Evolutionary conservation across 1,140 invertebrate species (phyloP), one percentile per base, ranked within the genome.

Genomic region (Potamilus streckersoni): DNA sequence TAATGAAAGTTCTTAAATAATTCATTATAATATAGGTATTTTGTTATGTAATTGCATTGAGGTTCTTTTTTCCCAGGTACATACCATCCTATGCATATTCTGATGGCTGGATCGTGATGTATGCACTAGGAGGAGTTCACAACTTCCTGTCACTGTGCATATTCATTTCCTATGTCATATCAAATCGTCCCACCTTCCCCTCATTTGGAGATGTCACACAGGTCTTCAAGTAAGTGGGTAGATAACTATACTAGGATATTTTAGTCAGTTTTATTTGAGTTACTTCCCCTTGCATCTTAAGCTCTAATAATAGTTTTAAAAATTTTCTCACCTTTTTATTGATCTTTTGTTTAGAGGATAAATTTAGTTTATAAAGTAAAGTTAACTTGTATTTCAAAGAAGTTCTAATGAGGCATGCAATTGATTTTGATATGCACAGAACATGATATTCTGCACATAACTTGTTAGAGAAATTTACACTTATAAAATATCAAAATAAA

Each of bases 141-240:
- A 88, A 87, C 64, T 62, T 88, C n/a, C 69, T 88, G 61, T 85
- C 80, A 17, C 66, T 86, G 1, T 72, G 70, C 58, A 78, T 89
- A 17, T 71, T 88, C 60, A 73, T 88, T 69, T 87, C 83, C 57
- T 89, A 85, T 78, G 83, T 88, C 74, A 71, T 89, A 17, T 84
- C 85, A 60, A 88, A 89, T 77, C 83, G 82, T 61, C 87, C 88
- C 15, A 78, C 78, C 8, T 78, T 85, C 56, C 84, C 83, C 1
- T 62, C 63, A 8, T 66, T 63, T 16, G 57, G 27, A 27, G 74
- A 80, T 58, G 23, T 82, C 27, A 73, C 38, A 56, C 38, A 58
- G 14, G 17, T 71, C 17, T 69, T 69, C 69, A 72, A 63, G 76
- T 71, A 71, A 38, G 38, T 38, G 4, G 38, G 38, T 38, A 38